Conservation (phyloP, 2,113 vertebrate genomes). For the Circaetus gallicus region DNA sequence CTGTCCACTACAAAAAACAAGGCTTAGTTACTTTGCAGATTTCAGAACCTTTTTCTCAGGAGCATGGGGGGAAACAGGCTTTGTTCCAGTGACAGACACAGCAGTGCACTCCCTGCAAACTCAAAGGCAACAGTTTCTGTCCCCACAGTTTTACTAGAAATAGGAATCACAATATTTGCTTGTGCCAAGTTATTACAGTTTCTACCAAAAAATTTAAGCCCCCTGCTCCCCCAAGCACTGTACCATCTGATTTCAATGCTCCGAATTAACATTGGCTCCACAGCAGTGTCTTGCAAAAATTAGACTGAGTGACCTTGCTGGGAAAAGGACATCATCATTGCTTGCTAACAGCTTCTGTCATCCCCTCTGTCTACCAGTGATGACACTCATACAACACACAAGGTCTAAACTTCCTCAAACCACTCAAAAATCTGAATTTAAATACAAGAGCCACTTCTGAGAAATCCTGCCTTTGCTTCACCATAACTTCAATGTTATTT, state of each 20-base stretch:
- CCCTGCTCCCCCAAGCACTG: fast-evolving
- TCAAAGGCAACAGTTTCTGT: not conserved
- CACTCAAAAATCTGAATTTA: not conserved
- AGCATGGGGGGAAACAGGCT: not conserved
- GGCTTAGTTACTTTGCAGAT: not conserved
- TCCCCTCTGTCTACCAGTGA: not conserved
- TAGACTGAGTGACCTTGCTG: not conserved
- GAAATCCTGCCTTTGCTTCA: not conserved
- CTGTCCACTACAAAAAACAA: not conserved
- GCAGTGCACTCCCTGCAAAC: not conserved
- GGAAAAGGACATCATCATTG: not conserved
- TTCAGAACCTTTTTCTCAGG: not conserved
- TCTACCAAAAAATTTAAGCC: not conserved
- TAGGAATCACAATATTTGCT: not conserved
- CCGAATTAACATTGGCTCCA: not conserved
- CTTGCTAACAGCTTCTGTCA: not conserved
- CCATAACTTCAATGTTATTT: not conserved
- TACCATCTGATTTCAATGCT: not conserved
- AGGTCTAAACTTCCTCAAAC: not conserved
- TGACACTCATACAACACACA: no score
- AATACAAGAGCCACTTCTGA: not conserved
- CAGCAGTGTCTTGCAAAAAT: not conserved
- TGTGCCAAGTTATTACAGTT: not conserved
- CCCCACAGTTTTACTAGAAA: not conserved
- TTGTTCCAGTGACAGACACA: not conserved